These are phyloP conservation scores for Eristalis tenax DNA, from an alignment of 2,888 invertebrate species.

Conservation along the genomic window DNA sequence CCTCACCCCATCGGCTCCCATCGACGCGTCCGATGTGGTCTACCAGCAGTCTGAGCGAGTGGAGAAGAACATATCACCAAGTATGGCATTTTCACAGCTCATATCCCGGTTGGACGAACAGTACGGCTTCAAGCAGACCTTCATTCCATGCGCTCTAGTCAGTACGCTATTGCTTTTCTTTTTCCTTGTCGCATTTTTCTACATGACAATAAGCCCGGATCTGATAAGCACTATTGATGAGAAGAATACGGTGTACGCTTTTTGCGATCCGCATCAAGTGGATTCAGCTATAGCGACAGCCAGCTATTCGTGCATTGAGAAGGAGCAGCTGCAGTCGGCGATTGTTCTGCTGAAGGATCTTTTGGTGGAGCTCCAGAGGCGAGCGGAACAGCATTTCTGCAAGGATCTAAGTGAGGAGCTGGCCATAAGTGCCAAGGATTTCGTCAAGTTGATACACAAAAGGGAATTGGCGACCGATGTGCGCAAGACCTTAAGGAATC, in stretches of 20 bases:
- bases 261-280: constrained; percentile 82
- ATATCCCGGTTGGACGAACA: constrained; percentile 74
- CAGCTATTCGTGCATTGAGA: constrained; percentile 83
- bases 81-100: constrained; percentile 73
- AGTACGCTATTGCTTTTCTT: constrained; percentile 85
- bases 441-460: constrained; percentile 82
- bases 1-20: constrained; percentile 38
- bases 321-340: constrained; percentile 84
- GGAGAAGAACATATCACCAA: constrained; percentile 73
- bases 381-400: constrained; percentile 81
- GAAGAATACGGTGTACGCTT: constrained; percentile 82
- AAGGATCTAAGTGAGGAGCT: constrained; percentile 81
- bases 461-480: constrained; percentile 40
- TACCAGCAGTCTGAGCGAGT: constrained; percentile 65
- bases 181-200: constrained; percentile 85
- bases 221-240: constrained; percentile 77
- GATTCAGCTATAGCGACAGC: constrained; percentile 81
- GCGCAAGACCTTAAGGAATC: constrained; percentile 78
- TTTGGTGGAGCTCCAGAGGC: constrained; percentile 84
- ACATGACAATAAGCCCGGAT: constrained; percentile 83
- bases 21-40: constrained; percentile 68
- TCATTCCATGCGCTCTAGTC: constrained; percentile 86
- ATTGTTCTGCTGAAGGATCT: constrained; percentile 85
- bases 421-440: constrained; percentile 85
- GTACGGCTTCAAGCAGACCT: constrained; percentile 76